Evolutionary conservation across 2,888 invertebrate genomes (phyloP).

Genomic region (Dasypolia templi): DNA sequence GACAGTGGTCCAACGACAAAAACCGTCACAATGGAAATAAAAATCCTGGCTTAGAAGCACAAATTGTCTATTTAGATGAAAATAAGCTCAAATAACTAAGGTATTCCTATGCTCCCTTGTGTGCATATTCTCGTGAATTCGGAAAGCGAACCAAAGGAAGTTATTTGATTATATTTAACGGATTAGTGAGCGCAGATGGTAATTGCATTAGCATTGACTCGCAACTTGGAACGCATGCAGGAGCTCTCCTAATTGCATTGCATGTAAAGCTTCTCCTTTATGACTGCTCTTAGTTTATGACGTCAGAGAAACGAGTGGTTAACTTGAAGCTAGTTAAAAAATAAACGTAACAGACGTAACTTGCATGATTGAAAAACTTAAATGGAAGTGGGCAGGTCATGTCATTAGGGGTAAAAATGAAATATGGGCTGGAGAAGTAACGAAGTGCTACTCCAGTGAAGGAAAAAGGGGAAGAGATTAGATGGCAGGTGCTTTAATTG

Average conservation of each 20-base stretch:
- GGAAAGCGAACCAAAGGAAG: conserved; percentile 14
- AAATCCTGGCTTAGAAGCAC: neutral
- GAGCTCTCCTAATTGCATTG: conserved; percentile 21
- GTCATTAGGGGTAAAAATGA: too few species aligned
- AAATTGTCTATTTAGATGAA: neutral
- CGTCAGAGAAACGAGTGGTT: neutral
- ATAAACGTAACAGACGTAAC: too few species aligned
- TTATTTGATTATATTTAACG: conserved; percentile 45
- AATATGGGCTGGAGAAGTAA: neutral
- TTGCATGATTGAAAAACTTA: too few species aligned
- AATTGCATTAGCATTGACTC: conserved; percentile 40
- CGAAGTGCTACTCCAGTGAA: neutral
- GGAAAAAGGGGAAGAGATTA: neutral
- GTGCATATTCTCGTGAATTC: conserved; percentile 7
- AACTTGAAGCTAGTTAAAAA: neutral
- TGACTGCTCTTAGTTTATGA: neutral
- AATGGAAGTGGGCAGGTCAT: too few species aligned
- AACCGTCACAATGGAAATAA: neutral
- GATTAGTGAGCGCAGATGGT: conserved; percentile 22
- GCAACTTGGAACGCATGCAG: conserved; percentile 6
- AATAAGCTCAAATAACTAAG: conserved; percentile 18
- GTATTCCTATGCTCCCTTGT: neutral
- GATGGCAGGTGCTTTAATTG: too few species aligned
- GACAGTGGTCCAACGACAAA: neutral
- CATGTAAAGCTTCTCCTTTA: conserved; percentile 11